Percentiles rank a stretch among this genome's conserved stretches.
Conservation (phyloP, 2,113 vertebrate species). For the Thomomys bottae region DNA sequence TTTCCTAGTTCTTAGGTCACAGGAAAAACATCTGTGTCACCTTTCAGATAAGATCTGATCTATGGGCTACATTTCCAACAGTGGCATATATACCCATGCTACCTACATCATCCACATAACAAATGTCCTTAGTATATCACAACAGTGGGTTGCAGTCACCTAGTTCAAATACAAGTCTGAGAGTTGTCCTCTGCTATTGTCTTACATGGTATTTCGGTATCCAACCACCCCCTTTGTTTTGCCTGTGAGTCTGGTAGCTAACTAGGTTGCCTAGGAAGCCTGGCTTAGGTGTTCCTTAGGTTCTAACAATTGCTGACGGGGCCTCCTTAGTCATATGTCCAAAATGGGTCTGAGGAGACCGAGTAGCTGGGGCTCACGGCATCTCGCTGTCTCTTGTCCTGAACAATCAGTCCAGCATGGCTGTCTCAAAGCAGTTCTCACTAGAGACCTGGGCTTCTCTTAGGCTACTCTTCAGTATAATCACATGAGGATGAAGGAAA, state of each 20-base stretch:
- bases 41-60: background rate
- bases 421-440: background rate
- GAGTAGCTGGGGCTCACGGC: background rate
- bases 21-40: background rate
- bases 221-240: background rate
- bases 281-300: background rate
- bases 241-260: background rate
- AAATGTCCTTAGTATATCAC: rapidly evolving
- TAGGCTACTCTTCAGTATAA: background rate
- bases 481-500: background rate
- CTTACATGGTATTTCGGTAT: background rate
- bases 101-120: background rate
- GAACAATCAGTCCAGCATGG: background rate
- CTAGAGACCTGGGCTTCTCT: background rate
- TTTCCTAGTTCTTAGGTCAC: background rate
- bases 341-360: background rate
- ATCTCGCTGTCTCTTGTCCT: background rate
- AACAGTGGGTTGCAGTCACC: background rate
- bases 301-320: background rate
- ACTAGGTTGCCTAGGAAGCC: background rate
- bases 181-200: background rate
- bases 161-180: background rate
- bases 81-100: too few species aligned
- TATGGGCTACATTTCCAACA: background rate
- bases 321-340: background rate